Percentiles rank a stretch among this genome's conserved stretches.
Conservation (phyloP, 2,113 vertebrate species). For the Festucalex cinctus region DNA sequence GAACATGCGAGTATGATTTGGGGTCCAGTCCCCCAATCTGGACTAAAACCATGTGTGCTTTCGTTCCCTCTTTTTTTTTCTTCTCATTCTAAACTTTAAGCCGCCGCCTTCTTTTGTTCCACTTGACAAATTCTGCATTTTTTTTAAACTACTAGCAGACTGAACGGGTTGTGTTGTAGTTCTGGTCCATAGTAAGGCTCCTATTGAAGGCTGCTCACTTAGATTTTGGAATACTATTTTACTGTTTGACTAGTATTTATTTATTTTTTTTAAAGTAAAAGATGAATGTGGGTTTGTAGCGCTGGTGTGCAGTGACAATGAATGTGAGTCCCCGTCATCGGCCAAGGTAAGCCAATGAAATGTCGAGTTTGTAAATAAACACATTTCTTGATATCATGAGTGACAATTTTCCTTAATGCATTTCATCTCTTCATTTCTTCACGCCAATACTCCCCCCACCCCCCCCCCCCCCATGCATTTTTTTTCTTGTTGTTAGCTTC, state of each 20-base stretch:
- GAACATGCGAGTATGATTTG: slow-evolving; percentile 32
- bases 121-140: slow-evolving; percentile 32
- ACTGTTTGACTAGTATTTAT: background rate
- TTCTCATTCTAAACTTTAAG: slow-evolving; percentile 37
- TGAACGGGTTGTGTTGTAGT: slow-evolving; percentile 21
- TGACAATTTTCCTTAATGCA: background rate
- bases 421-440: background rate
- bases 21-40: slow-evolving; percentile 33
- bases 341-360: slow-evolving; percentile 47
- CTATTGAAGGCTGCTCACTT: slow-evolving; percentile 13
- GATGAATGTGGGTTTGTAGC: slow-evolving; percentile 4
- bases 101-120: slow-evolving; percentile 34
- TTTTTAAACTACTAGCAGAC: slow-evolving; percentile 43
- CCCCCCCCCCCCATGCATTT: slow-evolving; percentile 2
- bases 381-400: background rate
- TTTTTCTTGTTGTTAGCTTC: background rate
- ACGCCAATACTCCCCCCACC: slow-evolving; percentile 7
- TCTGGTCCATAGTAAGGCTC: slow-evolving; percentile 14
- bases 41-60: slow-evolving; percentile 64
- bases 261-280: slow-evolving; percentile 2
- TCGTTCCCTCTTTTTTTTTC: slow-evolving; percentile 20
- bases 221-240: slow-evolving; percentile 8
- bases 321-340: slow-evolving; percentile 40
- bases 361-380: background rate
- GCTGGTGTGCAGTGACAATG: slow-evolving; percentile 41